phyloP scores from a whole-genome alignment of 2,113 vertebrate species.

The Misgurnus mizolepis region DNA sequence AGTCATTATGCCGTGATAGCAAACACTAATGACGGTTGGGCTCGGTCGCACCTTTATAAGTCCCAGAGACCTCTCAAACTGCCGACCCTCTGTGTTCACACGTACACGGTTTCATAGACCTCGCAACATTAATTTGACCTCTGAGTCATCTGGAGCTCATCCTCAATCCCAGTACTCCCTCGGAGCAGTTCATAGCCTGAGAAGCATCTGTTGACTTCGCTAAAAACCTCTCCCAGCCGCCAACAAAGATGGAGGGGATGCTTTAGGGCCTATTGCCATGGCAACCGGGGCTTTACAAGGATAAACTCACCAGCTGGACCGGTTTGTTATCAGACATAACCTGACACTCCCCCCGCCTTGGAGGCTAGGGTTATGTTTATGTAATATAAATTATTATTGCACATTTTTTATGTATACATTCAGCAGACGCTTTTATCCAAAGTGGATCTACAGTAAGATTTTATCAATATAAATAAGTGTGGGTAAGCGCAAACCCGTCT shows the following conservation, averaged over 20 bases:
- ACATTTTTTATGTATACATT: no score
- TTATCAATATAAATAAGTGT: no score
- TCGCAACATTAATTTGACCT: constrained; percentile 35
- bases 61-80: constrained; percentile 28
- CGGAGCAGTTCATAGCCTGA: constrained; percentile 22
- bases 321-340: constrained; percentile 42
- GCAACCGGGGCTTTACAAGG: constrained; percentile 44
- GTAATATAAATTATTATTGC: no score
- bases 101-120: background rate
- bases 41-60: constrained; percentile 17
- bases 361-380: no score
- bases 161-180: constrained; percentile 11
- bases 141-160: constrained; percentile 27
- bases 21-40: constrained; percentile 20
- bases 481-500: no score
- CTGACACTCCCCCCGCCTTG: background rate
- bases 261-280: constrained; percentile 47
- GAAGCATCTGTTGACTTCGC: constrained; percentile 45
- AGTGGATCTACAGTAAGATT: no score
- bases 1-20: constrained; percentile 37
- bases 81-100: background rate
- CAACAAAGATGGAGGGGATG: constrained; percentile 26
- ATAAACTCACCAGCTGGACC: constrained; percentile 48
- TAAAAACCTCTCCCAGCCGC: constrained; percentile 26
- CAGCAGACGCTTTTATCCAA: no score